Conservation (phyloP, 2,888 invertebrate species). For the Vesta saturnalis region DNA sequence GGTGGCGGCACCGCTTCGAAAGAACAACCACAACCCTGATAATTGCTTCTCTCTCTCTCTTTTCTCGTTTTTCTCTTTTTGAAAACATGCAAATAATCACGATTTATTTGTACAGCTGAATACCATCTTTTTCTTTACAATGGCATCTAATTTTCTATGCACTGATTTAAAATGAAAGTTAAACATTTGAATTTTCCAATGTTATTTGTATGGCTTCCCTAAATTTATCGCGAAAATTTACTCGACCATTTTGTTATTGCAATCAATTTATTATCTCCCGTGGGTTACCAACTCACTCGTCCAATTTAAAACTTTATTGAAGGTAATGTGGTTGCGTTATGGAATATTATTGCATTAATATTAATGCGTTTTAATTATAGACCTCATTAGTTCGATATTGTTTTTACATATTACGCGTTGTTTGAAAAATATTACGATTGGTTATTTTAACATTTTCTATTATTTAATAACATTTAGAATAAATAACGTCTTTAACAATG, state of each 20-base stretch:
- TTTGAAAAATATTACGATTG: too few relatives aligned
- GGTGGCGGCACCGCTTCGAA: conserved; percentile 37
- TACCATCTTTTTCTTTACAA: conserved; percentile 34
- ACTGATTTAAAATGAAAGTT: conserved; percentile 21
- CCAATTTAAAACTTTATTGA: background rate
- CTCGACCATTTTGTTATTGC: background rate
- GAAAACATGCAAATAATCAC: conserved; percentile 40
- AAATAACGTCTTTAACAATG: too few relatives aligned
- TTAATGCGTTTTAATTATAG: too few relatives aligned
- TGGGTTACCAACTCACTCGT: background rate
- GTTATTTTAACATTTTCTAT: too few relatives aligned
- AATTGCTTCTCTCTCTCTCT: conserved; percentile 39
- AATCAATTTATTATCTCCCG: background rate
- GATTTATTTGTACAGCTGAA: conserved; percentile 39
- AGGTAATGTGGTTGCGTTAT: too few relatives aligned
- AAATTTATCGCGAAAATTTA: background rate
- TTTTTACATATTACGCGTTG: too few relatives aligned
- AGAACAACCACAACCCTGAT: conserved; percentile 36
- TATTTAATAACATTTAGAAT: too few relatives aligned
- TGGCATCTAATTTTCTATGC: conserved; percentile 33
- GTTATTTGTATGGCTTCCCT: background rate
- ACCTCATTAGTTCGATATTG: too few relatives aligned
- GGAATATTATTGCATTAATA: too few relatives aligned
- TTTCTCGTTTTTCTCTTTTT: background rate
- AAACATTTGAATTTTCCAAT: conserved; percentile 5